phyloP scores from a whole-genome alignment of 2,888 invertebrate genomes.

The Homarus gammarus region DNA sequence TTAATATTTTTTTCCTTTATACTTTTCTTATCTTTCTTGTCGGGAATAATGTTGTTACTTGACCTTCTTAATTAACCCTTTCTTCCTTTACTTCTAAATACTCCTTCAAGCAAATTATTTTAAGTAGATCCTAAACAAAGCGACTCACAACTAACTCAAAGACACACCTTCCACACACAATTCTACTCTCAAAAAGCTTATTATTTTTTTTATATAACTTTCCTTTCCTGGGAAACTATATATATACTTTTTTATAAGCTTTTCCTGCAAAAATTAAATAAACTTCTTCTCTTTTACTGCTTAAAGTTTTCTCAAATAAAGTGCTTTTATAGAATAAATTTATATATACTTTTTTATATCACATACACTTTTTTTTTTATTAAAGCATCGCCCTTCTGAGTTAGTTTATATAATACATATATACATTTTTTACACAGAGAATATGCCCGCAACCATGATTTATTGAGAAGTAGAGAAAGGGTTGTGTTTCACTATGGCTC shows the following conservation, averaged over 20 bases:
- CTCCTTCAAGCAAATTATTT: neutral
- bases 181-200: neutral
- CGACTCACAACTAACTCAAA: neutral
- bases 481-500: conserved; percentile 42
- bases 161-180: neutral
- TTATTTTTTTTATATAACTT: neutral
- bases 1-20: no score
- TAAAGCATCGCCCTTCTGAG: conserved; percentile 33
- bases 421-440: conserved; percentile 45
- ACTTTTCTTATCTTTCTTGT: neutral
- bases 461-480: neutral
- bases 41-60: no score
- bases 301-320: conserved; percentile 7
- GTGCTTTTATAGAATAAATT: neutral
- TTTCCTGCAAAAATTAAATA: conserved; percentile 26
- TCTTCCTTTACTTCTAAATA: no score
- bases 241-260: conserved; percentile 17
- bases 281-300: conserved; percentile 36
- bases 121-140: neutral
- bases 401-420: conserved; percentile 50
- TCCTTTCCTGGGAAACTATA: neutral
- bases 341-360: conserved; percentile 21
- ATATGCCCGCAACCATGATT: conserved; percentile 41
- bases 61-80: no score
- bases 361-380: conserved; percentile 43